Base-by-base conservation (phyloP, 2,888 invertebrate genomes). In the Phragmatobia fuliginosa region DNA sequence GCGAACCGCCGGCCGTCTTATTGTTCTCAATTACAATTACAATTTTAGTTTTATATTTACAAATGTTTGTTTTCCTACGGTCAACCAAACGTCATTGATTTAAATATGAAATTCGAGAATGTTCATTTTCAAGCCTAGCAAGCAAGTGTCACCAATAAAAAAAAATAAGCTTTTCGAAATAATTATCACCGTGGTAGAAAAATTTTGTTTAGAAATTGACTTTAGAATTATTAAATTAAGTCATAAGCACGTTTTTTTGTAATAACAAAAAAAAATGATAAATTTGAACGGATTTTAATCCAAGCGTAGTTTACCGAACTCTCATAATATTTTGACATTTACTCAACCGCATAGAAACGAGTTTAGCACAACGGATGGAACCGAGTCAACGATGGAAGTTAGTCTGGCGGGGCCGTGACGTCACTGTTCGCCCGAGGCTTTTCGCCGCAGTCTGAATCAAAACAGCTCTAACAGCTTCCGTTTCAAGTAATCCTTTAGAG, bases 401-500 rank as follows among this genome's bases (percentile, higher is more conserved):
- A 58, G 59, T 62, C 71, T 66, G 58, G 70, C 70, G 67, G 67
- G 71, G 32, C 63, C 41, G 62, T 56, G 64, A 66, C 62, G 65
- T 71, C 72, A 73, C 62, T 66, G 73, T 59, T 52, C 32, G 16
- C 41, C 36, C 61, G 62, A 75, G 74, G 67, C 67, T 32, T 62
- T 70, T 73, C 74, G 76, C 70, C 70, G 62, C 69, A 79, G 75
- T 74, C 66, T 66, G 83, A 89, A 96, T 96, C 96, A 96, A 87
- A 96, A 96, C 86, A 96, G 94, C 87, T 96, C 93, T 32, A 95
- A 94, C 72, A 97, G 93, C 87, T 96, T 96, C 83, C 94, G 95
- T 85, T 96, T 96, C 80, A 97, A 91, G 91, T 97, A 97, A 86
- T 98, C 97, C 90, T 98, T 98, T 70, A 98, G 94, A 33, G 98